Conservation (phyloP, 2,113 vertebrate species). For the Gymnorhina tibicen region DNA sequence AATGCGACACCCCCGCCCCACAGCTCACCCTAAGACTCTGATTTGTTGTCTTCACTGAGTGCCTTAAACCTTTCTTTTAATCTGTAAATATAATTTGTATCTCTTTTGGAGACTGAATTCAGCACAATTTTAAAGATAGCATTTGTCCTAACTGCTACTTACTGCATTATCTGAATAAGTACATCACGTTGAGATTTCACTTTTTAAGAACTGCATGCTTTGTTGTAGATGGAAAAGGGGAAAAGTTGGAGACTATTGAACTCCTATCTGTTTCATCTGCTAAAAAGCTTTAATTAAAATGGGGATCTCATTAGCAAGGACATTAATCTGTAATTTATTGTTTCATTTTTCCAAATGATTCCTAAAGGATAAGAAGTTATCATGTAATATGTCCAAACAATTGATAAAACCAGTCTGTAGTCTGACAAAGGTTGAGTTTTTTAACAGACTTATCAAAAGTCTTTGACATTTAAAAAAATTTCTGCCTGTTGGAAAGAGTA, state of each 20-base stretch:
- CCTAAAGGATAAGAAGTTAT: neutral
- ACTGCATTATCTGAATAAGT: neutral
- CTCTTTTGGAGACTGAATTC: neutral
- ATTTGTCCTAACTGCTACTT: neutral
- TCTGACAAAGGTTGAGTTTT: neutral
- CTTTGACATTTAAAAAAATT: neutral
- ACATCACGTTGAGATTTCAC: rapidly evolving
- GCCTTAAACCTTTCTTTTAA: neutral
- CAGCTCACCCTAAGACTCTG: neutral
- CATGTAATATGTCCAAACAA: neutral
- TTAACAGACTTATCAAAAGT: neutral
- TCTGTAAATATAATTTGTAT: neutral
- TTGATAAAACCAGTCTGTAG: neutral
- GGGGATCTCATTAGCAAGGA: neutral
- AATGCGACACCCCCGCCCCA: rapidly evolving
- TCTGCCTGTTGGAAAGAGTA: neutral
- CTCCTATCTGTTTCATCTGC: neutral
- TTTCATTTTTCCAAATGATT: neutral
- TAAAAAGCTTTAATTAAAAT: neutral
- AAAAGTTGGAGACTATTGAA: neutral
- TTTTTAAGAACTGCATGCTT: neutral
- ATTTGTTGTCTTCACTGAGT: neutral
- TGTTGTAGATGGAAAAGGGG: neutral
- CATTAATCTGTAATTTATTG: neutral
- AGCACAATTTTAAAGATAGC: neutral